Base-by-base conservation (phyloP, 2,113 vertebrate genomes). In the Emberiza fucata region DNA sequence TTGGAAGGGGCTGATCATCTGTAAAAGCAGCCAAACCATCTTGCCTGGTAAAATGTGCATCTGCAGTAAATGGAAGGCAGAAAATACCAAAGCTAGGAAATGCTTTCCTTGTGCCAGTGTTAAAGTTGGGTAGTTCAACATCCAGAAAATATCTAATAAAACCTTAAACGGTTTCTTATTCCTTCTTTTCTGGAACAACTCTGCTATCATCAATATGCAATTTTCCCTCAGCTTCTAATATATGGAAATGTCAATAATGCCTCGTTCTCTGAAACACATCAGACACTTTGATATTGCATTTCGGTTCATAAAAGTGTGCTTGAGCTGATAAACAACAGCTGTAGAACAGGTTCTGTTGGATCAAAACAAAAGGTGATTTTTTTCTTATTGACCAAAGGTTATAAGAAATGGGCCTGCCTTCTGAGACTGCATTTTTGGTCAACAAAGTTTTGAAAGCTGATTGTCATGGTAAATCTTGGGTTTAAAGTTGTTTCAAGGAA, bases 251-350 rank as follows among this genome's bases (percentile, higher is more conserved):
- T 71, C 94, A 88, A 88, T 90, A 88, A 79, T 9, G 15, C 20
- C 50, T 63, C 12, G 4, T 77, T 85, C 85, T 70, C n/a, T 94
- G 76, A 95, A 94, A 78, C 39, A 48, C 75, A 45, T 42, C 59
- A 63, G 57, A 22, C 20, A 39, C 61, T 84, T 79, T 57, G 64
- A 69, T 88, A 59, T 50, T 88, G 71, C 23, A 70, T 69, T 88
- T 53, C 2, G 8, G 40, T 84, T 86, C 65, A 44, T 88, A 57
- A 92, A 97, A 87, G 25, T 68, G 22, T 31, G 50, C 81, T 94
- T 56, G 80, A 90, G 40, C 79, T 95, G 86, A 86, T 33, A 57
- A 97, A 93, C 72, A 72, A 17, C 81, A 61, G 47, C 72, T 90
- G 53, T 93, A 63, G 92, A 93, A 40, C 17, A 45, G 10, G 16